phyloP scores from a whole-genome alignment of 2,888 invertebrate genomes.

The Nymphalis c-album region DNA sequence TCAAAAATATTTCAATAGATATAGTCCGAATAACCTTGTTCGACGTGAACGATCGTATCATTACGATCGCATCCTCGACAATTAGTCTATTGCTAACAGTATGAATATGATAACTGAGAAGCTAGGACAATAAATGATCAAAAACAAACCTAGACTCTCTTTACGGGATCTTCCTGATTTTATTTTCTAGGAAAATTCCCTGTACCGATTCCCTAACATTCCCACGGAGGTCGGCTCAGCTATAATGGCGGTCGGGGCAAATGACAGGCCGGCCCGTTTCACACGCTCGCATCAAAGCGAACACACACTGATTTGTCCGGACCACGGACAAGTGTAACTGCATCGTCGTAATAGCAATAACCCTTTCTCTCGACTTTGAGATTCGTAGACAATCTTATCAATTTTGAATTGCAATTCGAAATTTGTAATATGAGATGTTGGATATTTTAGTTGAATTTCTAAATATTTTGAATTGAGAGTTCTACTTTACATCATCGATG shows the following conservation, averaged over 20 bases:
- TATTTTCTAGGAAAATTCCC: slow-evolving; percentile 7
- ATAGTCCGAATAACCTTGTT: too few species aligned
- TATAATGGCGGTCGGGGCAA: slow-evolving; percentile 46
- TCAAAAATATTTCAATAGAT: too few species aligned
- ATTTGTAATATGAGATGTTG: neutral
- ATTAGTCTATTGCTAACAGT: too few species aligned
- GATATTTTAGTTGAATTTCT: too few species aligned
- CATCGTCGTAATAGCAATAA: slow-evolving; percentile 27
- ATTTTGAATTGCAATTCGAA: slow-evolving; percentile 6
- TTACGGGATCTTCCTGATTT: slow-evolving; percentile 7
- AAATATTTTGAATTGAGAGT: too few species aligned
- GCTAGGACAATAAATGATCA: neutral
- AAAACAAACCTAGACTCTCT: neutral
- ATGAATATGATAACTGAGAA: neutral
- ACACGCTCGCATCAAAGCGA: slow-evolving; percentile 44
- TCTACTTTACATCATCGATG: too few species aligned
- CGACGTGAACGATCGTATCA: too few species aligned
- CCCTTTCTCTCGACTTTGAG: slow-evolving; percentile 13
- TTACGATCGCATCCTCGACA: too few species aligned
- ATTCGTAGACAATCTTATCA: slow-evolving; percentile 10
- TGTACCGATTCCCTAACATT: slow-evolving; percentile 41
- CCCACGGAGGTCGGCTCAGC: slow-evolving; percentile 44
- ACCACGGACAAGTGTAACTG: slow-evolving; percentile 28
- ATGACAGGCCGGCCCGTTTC: slow-evolving; percentile 53
- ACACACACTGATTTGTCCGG: slow-evolving; percentile 32